phyloP scores from a whole-genome alignment of 2,797 vertebrate species.

The Dryobates pubescens region DNA sequence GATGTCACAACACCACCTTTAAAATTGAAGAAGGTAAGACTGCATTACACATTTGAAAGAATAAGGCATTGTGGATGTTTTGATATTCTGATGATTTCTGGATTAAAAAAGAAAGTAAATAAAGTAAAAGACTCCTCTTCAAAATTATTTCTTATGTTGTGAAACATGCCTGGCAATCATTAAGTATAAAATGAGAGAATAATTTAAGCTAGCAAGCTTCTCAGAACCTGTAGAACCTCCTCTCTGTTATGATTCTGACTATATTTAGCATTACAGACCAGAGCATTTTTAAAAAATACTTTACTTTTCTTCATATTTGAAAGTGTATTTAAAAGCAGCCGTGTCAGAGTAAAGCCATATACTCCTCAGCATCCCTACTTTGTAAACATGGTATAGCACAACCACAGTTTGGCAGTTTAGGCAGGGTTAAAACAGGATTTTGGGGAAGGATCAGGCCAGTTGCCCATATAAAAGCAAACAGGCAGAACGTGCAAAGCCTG shows the following conservation, averaged over 20 bases:
- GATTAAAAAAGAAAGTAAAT: background rate
- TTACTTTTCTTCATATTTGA: background rate
- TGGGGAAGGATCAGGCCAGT: background rate
- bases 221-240: background rate
- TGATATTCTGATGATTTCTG: background rate
- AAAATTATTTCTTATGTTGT: constrained; percentile 7
- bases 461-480: background rate
- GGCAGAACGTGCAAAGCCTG: background rate
- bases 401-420: background rate
- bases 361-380: background rate
- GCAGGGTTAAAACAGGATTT: background rate
- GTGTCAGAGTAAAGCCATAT: background rate
- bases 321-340: background rate
- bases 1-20: background rate
- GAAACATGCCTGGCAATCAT: constrained; percentile 24
- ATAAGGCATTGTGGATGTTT: background rate
- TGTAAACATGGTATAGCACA: background rate
- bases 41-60: background rate
- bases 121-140: background rate
- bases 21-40: background rate
- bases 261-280: background rate
- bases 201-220: constrained; percentile 1
- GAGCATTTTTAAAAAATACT: background rate
- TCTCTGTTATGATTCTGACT: background rate
- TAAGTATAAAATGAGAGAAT: constrained; percentile 3